Percentiles rank a stretch among this genome's conserved stretches.
phyloP scores from a whole-genome alignment of 2,797 vertebrate genomes.

The Mormyrus proboscirostris region DNA sequence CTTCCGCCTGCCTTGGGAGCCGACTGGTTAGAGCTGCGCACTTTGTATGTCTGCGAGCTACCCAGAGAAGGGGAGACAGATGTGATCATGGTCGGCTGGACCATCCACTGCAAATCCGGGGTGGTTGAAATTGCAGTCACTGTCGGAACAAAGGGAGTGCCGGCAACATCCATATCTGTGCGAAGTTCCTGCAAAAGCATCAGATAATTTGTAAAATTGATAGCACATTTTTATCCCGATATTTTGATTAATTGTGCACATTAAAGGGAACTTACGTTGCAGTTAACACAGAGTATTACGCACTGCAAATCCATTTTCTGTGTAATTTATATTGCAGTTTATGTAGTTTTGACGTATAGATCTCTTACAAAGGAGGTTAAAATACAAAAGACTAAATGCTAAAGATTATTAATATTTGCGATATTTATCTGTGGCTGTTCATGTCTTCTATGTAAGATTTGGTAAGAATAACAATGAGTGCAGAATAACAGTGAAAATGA shows the following conservation, averaged over 20 bases:
- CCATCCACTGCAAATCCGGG: constrained; percentile 90
- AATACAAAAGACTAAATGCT: not conserved
- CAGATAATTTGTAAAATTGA: not conserved
- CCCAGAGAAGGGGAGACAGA: constrained; percentile 77
- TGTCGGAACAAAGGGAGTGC: constrained; percentile 79
- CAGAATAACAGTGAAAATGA: not conserved
- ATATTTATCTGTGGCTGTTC: not conserved
- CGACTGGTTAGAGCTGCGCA: constrained; percentile 62
- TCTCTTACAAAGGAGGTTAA: not conserved
- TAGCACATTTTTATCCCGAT: not conserved
- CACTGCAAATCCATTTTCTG: not conserved
- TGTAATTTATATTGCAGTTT: not conserved
- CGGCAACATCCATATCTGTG: constrained; percentile 62
- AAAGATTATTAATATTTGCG: not conserved
- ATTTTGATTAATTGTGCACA: not conserved
- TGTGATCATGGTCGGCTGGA: constrained; percentile 82
- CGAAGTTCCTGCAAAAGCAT: constrained; percentile 67
- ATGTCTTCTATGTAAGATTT: not conserved
- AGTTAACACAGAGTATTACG: not conserved
- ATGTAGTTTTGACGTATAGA: not conserved
- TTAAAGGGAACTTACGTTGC: not conserved
- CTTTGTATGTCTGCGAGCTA: constrained; percentile 73
- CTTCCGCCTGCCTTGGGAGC: constrained; percentile 62
- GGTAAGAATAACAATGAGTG: not conserved
- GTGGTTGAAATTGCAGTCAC: constrained; percentile 87